A percentile compares a stretch with the other conserved stretches of the same genome.
These are phyloP conservation scores for Erpetoichthys calabaricus DNA, from an alignment of 2,797 vertebrate species.

Conservation along the genomic window DNA sequence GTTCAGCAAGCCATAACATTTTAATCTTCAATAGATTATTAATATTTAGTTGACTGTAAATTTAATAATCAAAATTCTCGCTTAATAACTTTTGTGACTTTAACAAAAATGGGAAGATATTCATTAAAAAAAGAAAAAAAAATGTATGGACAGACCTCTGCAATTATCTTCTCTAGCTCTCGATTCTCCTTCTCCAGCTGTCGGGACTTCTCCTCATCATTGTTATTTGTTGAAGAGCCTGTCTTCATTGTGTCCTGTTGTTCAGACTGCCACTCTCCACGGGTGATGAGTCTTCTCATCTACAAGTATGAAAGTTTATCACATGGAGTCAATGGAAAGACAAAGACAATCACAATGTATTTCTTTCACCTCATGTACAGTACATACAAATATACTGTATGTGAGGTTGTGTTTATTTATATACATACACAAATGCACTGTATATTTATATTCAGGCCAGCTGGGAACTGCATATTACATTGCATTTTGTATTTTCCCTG, in stretches of 20 bases:
- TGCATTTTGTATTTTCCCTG: no score
- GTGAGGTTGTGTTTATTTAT: no score
- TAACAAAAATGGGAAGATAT: no score
- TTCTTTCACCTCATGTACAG: no score
- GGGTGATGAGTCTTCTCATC: slow-evolving; percentile 86
- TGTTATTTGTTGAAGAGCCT: slow-evolving; percentile 89
- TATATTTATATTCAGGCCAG: neutral
- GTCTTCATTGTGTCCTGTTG: slow-evolving; percentile 96
- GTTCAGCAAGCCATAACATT: no score
- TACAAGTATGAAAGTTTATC: slow-evolving; percentile 21
- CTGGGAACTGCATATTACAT: no score
- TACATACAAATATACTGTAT: no score
- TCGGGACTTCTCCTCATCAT: slow-evolving; percentile 89
- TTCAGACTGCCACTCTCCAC: slow-evolving; percentile 91
- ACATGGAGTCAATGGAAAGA: neutral
- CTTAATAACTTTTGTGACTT: no score
- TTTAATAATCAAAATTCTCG: no score
- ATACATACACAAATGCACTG: slow-evolving; percentile 8
- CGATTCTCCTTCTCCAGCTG: slow-evolving; percentile 85
- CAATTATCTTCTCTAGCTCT: slow-evolving; percentile 87
- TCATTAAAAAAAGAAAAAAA: neutral
- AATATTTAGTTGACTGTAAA: no score
- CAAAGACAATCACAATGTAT: slow-evolving; percentile 2
- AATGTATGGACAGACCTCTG: slow-evolving; percentile 51
- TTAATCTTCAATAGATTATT: no score